These are phyloP conservation scores for Argentina silus DNA, from an alignment of 2,797 vertebrate species.

Conservation along the genomic window DNA sequence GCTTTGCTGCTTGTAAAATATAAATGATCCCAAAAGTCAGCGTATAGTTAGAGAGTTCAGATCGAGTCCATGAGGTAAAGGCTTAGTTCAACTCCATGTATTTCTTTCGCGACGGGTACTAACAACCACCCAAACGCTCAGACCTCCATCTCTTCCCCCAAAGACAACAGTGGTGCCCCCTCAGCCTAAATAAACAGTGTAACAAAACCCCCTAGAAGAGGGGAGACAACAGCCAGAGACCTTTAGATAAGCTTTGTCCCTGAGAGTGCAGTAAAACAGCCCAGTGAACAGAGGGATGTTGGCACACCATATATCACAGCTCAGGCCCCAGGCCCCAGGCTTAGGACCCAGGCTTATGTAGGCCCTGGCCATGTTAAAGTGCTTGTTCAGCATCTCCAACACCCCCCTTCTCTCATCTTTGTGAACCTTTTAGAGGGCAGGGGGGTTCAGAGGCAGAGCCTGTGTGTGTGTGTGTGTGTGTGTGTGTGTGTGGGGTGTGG, in stretches of 20 bases:
- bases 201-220: not conserved
- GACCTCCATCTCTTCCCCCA: not conserved
- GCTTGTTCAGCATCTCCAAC: slow-evolving; percentile 15
- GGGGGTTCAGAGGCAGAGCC: slow-evolving; percentile 41
- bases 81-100: not conserved
- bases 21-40: not conserved
- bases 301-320: slow-evolving; percentile 24
- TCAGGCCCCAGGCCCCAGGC: not conserved
- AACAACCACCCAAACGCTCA: not conserved
- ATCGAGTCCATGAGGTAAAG: not conserved
- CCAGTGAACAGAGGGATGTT: slow-evolving; percentile 2
- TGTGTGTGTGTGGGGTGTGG: not conserved
- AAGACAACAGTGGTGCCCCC: not conserved
- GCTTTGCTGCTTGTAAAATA: not conserved
- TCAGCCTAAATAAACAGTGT: slow-evolving; percentile 1
- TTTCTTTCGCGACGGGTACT: not conserved
- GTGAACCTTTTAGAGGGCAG: slow-evolving; percentile 2
- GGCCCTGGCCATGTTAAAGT: slow-evolving; percentile 24
- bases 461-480: too few species aligned
- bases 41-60: not conserved
- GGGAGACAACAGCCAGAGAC: not conserved
- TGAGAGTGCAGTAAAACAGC: slow-evolving; percentile 36
- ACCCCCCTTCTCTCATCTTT: slow-evolving; percentile 11
- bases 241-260: slow-evolving; percentile 28
- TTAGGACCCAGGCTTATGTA: not conserved